Evolutionary conservation across 2,888 invertebrate species (phyloP), one percentile per base, ranked within the genome.

Genomic region (Agriopis leucophaearia): DNA sequence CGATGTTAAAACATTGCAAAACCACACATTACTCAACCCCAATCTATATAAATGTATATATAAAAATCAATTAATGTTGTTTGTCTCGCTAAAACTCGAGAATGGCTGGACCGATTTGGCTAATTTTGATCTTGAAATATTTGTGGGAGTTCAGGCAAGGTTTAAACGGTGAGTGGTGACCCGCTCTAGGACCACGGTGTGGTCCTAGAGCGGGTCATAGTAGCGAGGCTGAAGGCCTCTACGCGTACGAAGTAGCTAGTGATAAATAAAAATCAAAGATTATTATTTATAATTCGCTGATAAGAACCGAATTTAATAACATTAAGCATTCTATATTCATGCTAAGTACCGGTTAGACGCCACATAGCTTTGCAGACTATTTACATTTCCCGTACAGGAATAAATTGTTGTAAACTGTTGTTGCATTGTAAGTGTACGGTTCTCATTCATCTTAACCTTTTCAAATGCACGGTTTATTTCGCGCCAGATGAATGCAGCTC

Each of bases 371-470:
- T 78, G 79, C 85, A 88, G 85, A 86, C 87, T 88, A 86, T 87
- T 89, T 90, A 86, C 86, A 84, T 85, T 87, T 76, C 78, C 81
- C 84, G 78, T 81, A 84, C 85, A 84, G 84, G 84, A 88, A 90
- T 90, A 90, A 90, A 86, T 91, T 88, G 88, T 88, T 88, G 86
- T 89, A 88, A 89, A 86, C 87, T 83, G 88, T 88, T 87, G 88
- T 89, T 88, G 84, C 88, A 91, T 91, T 92, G 88, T 91, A 79
- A 85, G 84, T 79, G 84, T 81, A 80, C 83, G 78, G 84, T 78
- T 79, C 83, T 88, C 88, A 91, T 92, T 92, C 91, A 91, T 89
- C 88, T 89, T 89, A 88, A 89, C 85, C 92, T 90, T 91, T 92
- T 92, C 90, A 90, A 85, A 80, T 82, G 88, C 84, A 81, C 80